Evolutionary conservation across 2,113 vertebrate genomes (phyloP).

Genomic region (Sakesphorus luctuosus): DNA sequence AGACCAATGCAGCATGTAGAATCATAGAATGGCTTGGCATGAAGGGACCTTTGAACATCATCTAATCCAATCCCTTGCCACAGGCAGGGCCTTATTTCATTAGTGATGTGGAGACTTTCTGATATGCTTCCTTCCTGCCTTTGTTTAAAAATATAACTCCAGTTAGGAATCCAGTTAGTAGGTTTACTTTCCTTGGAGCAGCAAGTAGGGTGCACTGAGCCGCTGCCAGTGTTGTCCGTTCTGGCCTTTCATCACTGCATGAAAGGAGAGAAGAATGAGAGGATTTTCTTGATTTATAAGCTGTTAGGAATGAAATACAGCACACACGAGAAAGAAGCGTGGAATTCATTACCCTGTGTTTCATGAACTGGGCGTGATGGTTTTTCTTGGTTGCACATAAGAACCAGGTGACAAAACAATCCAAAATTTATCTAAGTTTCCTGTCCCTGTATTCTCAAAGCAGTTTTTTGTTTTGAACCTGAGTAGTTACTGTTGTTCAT

Average conservation of each 20-base stretch:
- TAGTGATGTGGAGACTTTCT: neutral
- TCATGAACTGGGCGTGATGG: fast-evolving
- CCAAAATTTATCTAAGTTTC: neutral
- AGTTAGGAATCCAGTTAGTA: neutral
- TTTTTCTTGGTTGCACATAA: neutral
- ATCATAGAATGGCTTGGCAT: neutral
- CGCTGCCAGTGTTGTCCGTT: neutral
- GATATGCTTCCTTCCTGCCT: neutral
- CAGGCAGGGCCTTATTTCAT: neutral
- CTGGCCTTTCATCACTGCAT: neutral
- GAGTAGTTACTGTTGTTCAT: neutral
- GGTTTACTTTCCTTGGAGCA: neutral
- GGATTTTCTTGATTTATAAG: neutral
- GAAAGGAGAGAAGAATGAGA: neutral
- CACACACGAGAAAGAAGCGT: neutral
- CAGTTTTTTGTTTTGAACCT: neutral
- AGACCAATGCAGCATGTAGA: neutral
- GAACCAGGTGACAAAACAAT: neutral
- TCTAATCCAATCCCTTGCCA: too few relatives aligned
- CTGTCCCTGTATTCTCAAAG: neutral
- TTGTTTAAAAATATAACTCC: neutral
- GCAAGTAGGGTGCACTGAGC: fast-evolving
- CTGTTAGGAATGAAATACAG: neutral
- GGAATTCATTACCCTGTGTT: neutral
- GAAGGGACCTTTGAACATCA: neutral